Conservation (phyloP, 2,797 vertebrate genomes). For the Mallotus villosus region DNA sequence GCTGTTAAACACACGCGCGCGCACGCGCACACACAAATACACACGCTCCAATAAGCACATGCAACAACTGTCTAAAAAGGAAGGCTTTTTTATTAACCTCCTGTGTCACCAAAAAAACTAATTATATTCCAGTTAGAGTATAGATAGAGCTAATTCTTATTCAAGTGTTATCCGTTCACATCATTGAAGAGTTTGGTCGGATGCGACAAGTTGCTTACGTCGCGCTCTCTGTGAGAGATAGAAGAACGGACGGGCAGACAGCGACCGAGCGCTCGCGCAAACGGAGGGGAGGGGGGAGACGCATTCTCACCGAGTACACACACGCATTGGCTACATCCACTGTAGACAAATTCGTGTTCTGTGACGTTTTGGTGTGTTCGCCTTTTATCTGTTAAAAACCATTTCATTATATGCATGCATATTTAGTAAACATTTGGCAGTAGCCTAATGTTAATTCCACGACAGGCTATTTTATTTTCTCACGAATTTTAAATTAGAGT, state of each 20-base stretch:
- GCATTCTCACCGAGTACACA: conserved; percentile 65
- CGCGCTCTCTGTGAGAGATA: conserved; percentile 42
- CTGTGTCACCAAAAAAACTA: background rate
- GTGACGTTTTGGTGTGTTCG: conserved; percentile 72
- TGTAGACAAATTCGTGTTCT: conserved; percentile 69
- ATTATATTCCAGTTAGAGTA: conserved; percentile 22
- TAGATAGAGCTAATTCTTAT: conserved; percentile 33
- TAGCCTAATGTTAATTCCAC: conserved; percentile 6
- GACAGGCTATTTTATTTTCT: conserved; percentile 19
- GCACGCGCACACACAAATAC: conserved; percentile 7
- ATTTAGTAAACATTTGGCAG: conserved; percentile 23
- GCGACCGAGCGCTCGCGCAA: conserved; percentile 50
- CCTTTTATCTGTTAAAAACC: conserved; percentile 42
- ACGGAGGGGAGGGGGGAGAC: conserved; percentile 52
- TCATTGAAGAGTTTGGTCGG: conserved; percentile 50
- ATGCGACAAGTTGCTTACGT: conserved; percentile 74
- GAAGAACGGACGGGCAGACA: conserved; percentile 52
- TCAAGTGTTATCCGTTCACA: conserved; percentile 38
- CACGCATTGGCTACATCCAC: conserved; percentile 67
- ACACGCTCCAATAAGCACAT: conserved; percentile 70
- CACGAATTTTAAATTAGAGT: conserved; percentile 14
- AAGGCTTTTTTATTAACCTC: conserved; percentile 15
- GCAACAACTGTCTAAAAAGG: conserved; percentile 47
- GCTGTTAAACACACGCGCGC: conserved; percentile 29
- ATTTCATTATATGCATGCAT: conserved; percentile 42